Percentiles rank a stretch among this genome's conserved stretches.
These are phyloP conservation scores for Dipodomys merriami DNA, from an alignment of 2,113 vertebrate genomes.

Conservation along the genomic window DNA sequence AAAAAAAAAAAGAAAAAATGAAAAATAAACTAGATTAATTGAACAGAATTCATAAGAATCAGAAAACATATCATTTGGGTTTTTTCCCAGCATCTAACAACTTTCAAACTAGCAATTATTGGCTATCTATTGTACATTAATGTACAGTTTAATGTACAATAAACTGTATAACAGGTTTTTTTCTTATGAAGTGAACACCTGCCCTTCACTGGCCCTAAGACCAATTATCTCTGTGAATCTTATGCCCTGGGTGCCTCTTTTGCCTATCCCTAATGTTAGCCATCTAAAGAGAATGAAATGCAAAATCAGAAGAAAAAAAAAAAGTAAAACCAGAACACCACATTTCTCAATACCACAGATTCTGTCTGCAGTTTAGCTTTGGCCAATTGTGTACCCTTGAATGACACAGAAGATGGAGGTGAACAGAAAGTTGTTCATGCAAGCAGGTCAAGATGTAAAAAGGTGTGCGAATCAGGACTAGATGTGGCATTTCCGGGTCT, in stretches of 20 bases:
- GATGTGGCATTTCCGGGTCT: neutral
- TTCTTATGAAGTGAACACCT: neutral
- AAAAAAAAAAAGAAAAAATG: no score
- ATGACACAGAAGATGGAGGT: neutral
- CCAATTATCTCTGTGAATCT: neutral
- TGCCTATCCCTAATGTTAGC: neutral
- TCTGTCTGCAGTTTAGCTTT: neutral
- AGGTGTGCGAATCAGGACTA: neutral
- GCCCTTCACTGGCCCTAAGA: neutral
- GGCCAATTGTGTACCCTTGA: neutral
- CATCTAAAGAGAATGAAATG: neutral
- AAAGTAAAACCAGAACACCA: neutral
- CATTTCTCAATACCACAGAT: neutral
- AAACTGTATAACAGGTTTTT: neutral
- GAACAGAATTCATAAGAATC: neutral
- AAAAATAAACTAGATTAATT: no score
- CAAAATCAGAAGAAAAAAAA: neutral
- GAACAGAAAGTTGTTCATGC: neutral
- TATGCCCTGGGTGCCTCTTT: neutral
- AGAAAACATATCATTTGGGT: slow-evolving; percentile 29
- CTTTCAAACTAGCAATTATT: neutral
- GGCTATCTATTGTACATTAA: neutral
- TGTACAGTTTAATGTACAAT: neutral
- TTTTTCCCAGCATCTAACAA: neutral
- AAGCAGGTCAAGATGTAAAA: neutral